These are phyloP conservation scores for Amphiprion clarkii DNA, from an alignment of 2,797 vertebrate genomes.

Conservation along the genomic window DNA sequence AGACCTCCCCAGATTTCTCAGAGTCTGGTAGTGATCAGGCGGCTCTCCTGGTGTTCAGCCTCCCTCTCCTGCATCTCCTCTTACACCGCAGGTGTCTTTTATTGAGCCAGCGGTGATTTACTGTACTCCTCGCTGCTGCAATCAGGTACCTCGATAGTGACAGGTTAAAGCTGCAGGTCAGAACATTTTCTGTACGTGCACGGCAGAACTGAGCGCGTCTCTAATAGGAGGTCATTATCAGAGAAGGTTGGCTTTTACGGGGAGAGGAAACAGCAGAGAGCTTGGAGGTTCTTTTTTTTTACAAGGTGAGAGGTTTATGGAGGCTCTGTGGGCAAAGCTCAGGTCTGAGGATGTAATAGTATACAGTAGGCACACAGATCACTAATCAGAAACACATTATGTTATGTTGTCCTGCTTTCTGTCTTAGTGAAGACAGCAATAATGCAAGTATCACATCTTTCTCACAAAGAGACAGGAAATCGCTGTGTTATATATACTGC, in stretches of 20 bases:
- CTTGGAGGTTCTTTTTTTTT: conserved; percentile 43
- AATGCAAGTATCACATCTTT: conserved; percentile 12
- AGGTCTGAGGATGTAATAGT: conserved; percentile 60
- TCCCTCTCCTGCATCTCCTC: conserved; percentile 75
- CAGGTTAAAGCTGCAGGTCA: conserved; percentile 84
- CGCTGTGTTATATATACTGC: conserved; percentile 17
- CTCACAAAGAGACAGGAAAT: conserved; percentile 7
- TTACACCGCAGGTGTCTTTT: conserved; percentile 87
- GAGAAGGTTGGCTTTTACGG: conserved; percentile 59
- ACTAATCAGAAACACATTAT: conserved; percentile 66
- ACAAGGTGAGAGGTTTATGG: conserved; percentile 72
- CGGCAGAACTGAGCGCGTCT: conserved; percentile 26
- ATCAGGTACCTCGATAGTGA: conserved; percentile 78
- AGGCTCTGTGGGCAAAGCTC: conserved; percentile 46
- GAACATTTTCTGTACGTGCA: conserved; percentile 51
- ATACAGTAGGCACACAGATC: conserved; percentile 59
- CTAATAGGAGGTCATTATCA: conserved; percentile 79
- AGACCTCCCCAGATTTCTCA: conserved; percentile 62
- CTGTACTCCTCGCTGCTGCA: conserved; percentile 67
- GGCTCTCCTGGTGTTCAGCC: conserved; percentile 73
- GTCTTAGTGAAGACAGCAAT: conserved; percentile 2
- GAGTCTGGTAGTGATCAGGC: conserved; percentile 85
- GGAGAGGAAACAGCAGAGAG: conserved; percentile 41
- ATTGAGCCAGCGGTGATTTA: conserved; percentile 85
- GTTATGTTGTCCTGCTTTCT: neutral